phyloP scores from a whole-genome alignment of 2,797 vertebrate species.

The Orestias chungarensis region DNA sequence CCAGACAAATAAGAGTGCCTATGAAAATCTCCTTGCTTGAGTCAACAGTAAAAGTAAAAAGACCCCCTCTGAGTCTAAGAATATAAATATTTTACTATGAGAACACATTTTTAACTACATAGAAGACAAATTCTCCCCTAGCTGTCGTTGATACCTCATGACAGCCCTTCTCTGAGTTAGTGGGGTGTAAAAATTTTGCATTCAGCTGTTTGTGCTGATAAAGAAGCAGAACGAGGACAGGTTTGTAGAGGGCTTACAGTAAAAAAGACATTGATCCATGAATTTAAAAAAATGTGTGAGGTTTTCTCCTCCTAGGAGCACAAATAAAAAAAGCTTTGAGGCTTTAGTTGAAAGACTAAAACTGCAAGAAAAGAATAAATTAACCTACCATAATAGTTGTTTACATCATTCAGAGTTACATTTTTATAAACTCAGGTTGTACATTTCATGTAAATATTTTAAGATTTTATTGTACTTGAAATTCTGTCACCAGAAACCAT shows the following conservation, averaged over 20 bases:
- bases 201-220: constrained; percentile 7
- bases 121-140: neutral
- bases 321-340: constrained; percentile 11
- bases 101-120: constrained; percentile 11
- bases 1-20: constrained; percentile 47
- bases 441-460: constrained; percentile 14
- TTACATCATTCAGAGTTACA: constrained; percentile 12
- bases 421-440: constrained; percentile 44
- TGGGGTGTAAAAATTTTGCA: constrained; percentile 3
- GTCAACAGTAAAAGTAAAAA: constrained; percentile 13
- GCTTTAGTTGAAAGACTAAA: constrained; percentile 27
- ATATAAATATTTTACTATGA: constrained; percentile 14
- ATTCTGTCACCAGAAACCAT: constrained; percentile 5
- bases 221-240: constrained; percentile 10
- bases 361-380: constrained; percentile 16
- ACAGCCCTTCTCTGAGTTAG: constrained; percentile 1
- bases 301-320: constrained; percentile 19
- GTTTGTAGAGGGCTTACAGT: constrained; percentile 3
- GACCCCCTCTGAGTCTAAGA: neutral
- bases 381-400: constrained; percentile 1
- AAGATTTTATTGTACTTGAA: constrained; percentile 45
- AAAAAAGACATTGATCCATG: neutral
- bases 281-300: constrained; percentile 7
- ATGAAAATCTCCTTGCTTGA: constrained; percentile 35
- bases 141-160: constrained; percentile 3